Evolutionary conservation across 2,113 vertebrate species (phyloP).

Genomic region (Oxygymnocypris stewartii): DNA sequence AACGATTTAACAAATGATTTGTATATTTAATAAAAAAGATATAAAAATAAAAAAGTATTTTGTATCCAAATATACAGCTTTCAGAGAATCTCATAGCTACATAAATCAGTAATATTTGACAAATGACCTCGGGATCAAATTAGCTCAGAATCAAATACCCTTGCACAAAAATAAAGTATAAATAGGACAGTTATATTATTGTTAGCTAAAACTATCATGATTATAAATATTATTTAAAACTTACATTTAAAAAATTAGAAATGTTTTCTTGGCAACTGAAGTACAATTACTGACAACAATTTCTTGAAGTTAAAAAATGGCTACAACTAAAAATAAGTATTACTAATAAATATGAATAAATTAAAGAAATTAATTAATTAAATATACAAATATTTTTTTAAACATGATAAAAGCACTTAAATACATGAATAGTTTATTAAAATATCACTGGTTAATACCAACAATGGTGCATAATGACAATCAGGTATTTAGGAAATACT

Average conservation of each 20-base stretch:
- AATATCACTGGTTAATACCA: background rate
- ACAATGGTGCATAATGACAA: background rate
- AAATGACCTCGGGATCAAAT: background rate
- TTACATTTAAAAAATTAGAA: too few relatives aligned
- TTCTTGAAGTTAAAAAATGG: background rate
- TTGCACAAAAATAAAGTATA: background rate
- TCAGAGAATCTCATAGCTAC: background rate
- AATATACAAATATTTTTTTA: too few relatives aligned
- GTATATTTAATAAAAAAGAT: background rate
- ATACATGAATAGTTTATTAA: too few relatives aligned
- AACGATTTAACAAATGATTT: background rate
- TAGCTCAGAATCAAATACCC: background rate
- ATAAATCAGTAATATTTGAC: background rate
- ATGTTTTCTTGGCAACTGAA: too few relatives aligned
- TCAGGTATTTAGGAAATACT: background rate
- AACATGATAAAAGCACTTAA: too few relatives aligned
- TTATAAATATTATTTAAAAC: background rate
- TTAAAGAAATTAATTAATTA: too few relatives aligned
- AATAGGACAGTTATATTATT: background rate
- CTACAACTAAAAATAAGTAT: background rate
- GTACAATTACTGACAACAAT: too few relatives aligned
- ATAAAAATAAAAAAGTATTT: background rate
- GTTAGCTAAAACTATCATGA: background rate
- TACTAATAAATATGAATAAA: background rate
- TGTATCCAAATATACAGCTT: too few relatives aligned